A percentile compares a stretch with the other conserved stretches of the same genome.
Conservation (phyloP, 1,140 invertebrate species). For the Caenorhabditis latens region DNA sequence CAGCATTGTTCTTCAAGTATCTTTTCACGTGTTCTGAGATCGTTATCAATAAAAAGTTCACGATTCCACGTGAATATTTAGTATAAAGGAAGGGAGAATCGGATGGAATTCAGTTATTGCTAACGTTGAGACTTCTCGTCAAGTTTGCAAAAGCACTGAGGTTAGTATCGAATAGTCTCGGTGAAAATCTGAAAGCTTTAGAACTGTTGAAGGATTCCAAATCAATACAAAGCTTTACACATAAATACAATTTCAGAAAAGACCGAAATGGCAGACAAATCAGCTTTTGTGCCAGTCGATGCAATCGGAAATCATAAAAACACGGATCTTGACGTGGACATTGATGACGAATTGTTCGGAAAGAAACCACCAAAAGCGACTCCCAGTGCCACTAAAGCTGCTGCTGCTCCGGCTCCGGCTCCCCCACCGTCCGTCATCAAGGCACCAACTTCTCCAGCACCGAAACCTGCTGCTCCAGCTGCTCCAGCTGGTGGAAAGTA, state of each 20-base stretch:
- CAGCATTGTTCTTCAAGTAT: no score
- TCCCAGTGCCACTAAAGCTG: not conserved
- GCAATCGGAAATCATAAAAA: conserved; percentile 52
- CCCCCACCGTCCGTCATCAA: conserved; percentile 4
- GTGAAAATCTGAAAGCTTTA: not conserved
- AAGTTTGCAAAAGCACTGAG: conserved; percentile 31
- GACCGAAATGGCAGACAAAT: conserved; percentile 60
- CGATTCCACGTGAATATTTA: not conserved
- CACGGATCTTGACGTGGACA: conserved; percentile 57
- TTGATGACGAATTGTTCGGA: conserved; percentile 58
- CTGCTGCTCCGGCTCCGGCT: conserved; percentile 9
- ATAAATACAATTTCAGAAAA: conserved; percentile 52
- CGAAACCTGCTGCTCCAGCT: conserved; percentile 21
- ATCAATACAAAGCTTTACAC: not conserved
- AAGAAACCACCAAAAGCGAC: not conserved
- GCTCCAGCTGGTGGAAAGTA: conserved; percentile 27
- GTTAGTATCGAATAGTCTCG: not conserved
- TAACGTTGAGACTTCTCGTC: conserved; percentile 24
- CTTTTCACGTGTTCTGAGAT: no score
- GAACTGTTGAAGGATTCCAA: not conserved
- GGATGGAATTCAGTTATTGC: conserved; percentile 16
- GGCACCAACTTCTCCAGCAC: conserved; percentile 1
- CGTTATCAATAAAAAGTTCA: no score
- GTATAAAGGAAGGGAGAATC: not conserved
- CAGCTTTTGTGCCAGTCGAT: conserved; percentile 59